Conservation (phyloP, 2,797 vertebrate genomes). For the Sebastes flavidus region DNA sequence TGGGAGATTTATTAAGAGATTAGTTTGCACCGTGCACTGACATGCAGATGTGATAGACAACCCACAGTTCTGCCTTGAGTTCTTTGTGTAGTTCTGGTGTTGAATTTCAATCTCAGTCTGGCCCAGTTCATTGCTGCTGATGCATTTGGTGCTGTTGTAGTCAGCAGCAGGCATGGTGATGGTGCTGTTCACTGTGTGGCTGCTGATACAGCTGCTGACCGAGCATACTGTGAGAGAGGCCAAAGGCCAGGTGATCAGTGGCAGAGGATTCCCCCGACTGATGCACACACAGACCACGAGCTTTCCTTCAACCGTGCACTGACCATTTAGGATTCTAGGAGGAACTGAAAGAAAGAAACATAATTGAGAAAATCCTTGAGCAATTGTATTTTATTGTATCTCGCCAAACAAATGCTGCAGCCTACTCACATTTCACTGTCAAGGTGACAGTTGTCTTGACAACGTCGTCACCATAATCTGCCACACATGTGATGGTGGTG, state of each 20-base stretch:
- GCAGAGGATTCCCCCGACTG: slow-evolving; percentile 39
- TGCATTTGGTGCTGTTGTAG: not conserved
- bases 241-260: slow-evolving; percentile 21
- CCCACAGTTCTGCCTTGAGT: not conserved
- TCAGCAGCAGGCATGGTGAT: not conserved
- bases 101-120: not conserved
- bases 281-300: slow-evolving; percentile 19
- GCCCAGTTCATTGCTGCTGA: slow-evolving; percentile 21
- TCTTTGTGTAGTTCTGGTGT: not conserved
- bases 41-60: not conserved
- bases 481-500: slow-evolving; percentile 33
- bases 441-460: slow-evolving; percentile 23
- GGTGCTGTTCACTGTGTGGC: slow-evolving; percentile 15
- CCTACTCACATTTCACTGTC: slow-evolving; percentile 31
- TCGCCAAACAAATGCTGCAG: not conserved
- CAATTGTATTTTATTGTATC: not conserved
- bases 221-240: slow-evolving; percentile 4
- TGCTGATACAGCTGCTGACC: not conserved
- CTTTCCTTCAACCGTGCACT: not conserved
- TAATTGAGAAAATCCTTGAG: not conserved
- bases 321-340: slow-evolving; percentile 1
- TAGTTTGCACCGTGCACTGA: not conserved
- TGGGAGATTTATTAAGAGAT: too few species aligned
- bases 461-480: not conserved
- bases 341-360: slow-evolving; percentile 4